Base-by-base conservation (phyloP, 2,797 vertebrate genomes). In the Aldrovandia affinis region DNA sequence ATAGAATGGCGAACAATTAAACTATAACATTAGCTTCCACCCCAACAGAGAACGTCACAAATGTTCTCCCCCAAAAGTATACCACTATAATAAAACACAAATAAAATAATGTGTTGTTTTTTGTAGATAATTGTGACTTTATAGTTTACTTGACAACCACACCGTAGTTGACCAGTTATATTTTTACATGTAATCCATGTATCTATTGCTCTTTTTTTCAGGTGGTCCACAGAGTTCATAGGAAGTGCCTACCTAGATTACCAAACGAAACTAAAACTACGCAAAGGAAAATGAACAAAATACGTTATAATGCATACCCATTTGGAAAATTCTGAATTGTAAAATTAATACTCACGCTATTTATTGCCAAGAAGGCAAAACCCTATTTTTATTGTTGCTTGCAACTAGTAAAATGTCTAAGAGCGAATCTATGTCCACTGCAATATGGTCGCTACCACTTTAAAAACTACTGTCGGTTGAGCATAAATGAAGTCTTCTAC, bases 401-500 rank as follows among this genome's bases (percentile, higher is more conserved):
- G 25, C 2, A 14, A 33, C 20, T 14, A 39, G 30, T 73, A 75
- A 55, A 73, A 55, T 73, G 36, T 80, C 50, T 68, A 80, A 70
- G 28, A 77, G 42, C 36, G 12, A 30, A 73, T 18, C 42, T 73
- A 81, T 86, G 33, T 89, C 83, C 84, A 81, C 83, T 88, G 85
- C 85, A 87, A 89, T 83, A 89, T 84, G 87, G 87, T 84, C 57
- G 86, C 89, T 86, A 84, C 88, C 88, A 80, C 87, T 92, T 79
- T 85, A 89, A 90, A 91, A 89, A 86, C 89, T 89, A 91, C 89
- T 84, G 88, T 91, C 91, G 89, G 94, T 90, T 92, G 92, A 94
- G 92, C 94, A 92, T 95, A 94, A 95, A 95, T 93, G 89, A 87
- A 94, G 93, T 89, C 91, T 94, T 91, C 89, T 88, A 93, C 95